These are phyloP conservation scores for Choreutis nemorana DNA, from an alignment of 2,888 invertebrate species.

Conservation along the genomic window DNA sequence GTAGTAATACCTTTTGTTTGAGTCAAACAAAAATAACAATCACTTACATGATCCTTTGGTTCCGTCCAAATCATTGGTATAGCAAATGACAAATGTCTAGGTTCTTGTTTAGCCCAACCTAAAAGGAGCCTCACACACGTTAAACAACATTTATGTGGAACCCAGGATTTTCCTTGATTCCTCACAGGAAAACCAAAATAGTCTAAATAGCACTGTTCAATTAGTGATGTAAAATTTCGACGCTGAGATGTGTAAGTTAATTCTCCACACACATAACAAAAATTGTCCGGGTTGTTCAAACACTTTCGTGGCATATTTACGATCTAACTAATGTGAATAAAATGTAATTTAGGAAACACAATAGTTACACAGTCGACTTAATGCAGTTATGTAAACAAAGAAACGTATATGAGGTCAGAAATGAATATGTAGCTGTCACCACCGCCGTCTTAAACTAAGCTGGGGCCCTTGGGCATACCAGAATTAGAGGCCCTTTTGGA, in stretches of 20 bases:
- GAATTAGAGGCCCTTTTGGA: slow-evolving; percentile 7
- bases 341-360: not conserved
- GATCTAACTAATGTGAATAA: slow-evolving; percentile 1
- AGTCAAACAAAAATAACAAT: not conserved
- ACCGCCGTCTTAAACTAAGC: slow-evolving; percentile 5
- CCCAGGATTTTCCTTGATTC: no score
- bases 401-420: no score
- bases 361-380: not conserved
- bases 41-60: not conserved
- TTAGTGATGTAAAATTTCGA: no score
- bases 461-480: slow-evolving; percentile 5
- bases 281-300: slow-evolving; percentile 6
- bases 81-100: slow-evolving; percentile 7
- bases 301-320: slow-evolving; percentile 7
- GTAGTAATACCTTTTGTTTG: slow-evolving; percentile 3
- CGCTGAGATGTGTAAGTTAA: not conserved
- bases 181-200: no score
- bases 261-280: slow-evolving; percentile 10
- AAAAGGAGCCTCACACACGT: no score
- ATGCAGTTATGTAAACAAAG: not conserved
- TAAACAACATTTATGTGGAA: no score
- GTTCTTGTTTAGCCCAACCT: slow-evolving; percentile 9
- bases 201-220: no score
- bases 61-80: slow-evolving; percentile 3
- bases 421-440: no score